These are phyloP conservation scores for Orthonychiurus folsomi DNA, from an alignment of 2,888 invertebrate genomes.

Conservation along the genomic window DNA sequence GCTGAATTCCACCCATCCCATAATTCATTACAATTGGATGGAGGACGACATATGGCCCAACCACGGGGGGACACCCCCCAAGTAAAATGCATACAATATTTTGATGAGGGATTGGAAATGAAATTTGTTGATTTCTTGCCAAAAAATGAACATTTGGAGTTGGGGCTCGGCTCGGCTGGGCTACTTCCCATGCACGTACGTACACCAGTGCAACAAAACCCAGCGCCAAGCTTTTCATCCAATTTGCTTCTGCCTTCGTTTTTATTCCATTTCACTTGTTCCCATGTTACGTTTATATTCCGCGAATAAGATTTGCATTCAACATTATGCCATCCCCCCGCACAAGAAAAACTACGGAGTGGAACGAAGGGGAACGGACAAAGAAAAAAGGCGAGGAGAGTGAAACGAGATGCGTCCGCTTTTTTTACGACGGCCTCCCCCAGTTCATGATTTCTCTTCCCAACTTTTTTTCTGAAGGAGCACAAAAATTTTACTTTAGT, in stretches of 20 bases:
- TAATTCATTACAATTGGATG: no score
- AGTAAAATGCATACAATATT: not conserved
- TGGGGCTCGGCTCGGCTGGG: no score
- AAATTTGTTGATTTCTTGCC: not conserved
- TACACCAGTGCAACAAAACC: not conserved
- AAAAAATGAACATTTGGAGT: no score
- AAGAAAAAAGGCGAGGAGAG: not conserved
- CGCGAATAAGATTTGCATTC: not conserved
- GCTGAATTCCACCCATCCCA: not conserved
- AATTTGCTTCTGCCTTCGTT: not conserved
- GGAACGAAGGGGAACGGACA: not conserved
- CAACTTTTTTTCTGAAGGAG: constrained; percentile 1
- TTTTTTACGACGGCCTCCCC: not conserved
- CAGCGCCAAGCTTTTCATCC: not conserved
- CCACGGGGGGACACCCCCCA: not conserved
- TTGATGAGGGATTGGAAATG: not conserved
- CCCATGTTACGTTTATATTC: not conserved
- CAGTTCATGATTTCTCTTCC: not conserved
- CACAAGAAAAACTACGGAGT: not conserved
- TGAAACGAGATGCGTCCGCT: not conserved
- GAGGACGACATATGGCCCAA: not conserved
- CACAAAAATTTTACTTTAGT: no score
- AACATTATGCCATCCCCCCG: not conserved
- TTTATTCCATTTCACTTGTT: not conserved
- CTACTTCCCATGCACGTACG: no score